phyloP scores from a whole-genome alignment of 2,888 invertebrate genomes.

The Torymus texanus region DNA sequence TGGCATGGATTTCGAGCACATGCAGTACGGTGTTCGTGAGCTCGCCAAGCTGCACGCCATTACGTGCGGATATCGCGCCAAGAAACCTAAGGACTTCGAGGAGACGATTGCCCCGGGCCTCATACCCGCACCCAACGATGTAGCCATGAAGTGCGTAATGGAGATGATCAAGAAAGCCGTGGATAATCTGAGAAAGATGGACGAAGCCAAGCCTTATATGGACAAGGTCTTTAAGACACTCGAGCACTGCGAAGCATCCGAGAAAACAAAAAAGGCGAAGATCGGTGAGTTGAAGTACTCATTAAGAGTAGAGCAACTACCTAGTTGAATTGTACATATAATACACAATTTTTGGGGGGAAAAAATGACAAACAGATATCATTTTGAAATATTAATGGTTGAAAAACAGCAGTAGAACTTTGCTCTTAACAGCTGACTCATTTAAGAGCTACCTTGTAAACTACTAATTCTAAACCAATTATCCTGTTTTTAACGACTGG shows the following conservation, averaged over 20 bases:
- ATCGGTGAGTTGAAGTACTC: no score
- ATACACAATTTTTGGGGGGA: no score
- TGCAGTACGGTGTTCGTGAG: constrained; percentile 65
- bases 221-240: constrained; percentile 65
- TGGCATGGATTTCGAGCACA: constrained; percentile 67
- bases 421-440: no score
- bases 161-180: constrained; percentile 66
- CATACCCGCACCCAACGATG: constrained; percentile 58
- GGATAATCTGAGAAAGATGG: constrained; percentile 62
- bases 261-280: constrained; percentile 18
- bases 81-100: constrained; percentile 67
- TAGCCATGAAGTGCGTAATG: constrained; percentile 61
- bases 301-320: no score
- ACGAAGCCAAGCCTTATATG: constrained; percentile 62
- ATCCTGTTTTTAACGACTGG: no score
- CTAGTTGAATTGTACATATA: no score
- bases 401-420: no score
- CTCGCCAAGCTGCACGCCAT: constrained; percentile 70
- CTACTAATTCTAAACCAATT: no score
- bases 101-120: constrained; percentile 62
- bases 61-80: constrained; percentile 65
- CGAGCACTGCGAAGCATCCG: constrained; percentile 52
- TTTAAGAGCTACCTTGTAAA: no score
- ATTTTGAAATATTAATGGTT: no score
- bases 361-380: no score